A percentile compares a stretch with the other conserved stretches of the same genome.
Conservation (phyloP, 2,888 invertebrate genomes). For the Neoaliturus tenellus region DNA sequence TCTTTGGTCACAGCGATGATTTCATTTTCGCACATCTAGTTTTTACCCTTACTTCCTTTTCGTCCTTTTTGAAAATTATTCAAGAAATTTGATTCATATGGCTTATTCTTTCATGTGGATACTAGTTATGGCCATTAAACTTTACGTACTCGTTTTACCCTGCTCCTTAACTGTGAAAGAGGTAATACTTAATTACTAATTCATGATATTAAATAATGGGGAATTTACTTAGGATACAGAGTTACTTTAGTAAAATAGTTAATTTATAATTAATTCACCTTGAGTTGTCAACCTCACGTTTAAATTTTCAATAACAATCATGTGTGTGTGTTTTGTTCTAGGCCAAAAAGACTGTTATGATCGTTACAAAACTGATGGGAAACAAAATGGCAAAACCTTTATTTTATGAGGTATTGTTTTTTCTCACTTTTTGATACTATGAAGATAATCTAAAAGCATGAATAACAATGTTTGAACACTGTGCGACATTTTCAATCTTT, state of each 20-base stretch:
- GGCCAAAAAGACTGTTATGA: conserved; percentile 8
- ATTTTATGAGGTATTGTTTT: conserved; percentile 2
- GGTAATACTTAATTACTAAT: too few species aligned
- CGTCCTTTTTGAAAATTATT: not conserved
- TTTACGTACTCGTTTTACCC: not conserved
- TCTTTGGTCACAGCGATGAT: not conserved
- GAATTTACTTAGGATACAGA: too few species aligned
- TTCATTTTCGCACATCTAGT: conserved; percentile 2
- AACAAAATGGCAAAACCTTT: conserved; percentile 12
- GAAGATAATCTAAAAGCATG: too few species aligned
- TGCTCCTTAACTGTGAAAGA: not conserved
- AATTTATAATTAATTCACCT: too few species aligned
- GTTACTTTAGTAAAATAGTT: too few species aligned
- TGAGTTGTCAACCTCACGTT: too few species aligned
- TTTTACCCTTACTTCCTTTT: not conserved
- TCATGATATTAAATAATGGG: too few species aligned
- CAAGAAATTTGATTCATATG: not conserved
- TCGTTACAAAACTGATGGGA: conserved; percentile 39
- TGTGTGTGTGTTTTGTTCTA: too few species aligned
- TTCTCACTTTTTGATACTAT: too few species aligned
- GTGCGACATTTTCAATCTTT: too few species aligned
- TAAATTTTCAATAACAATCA: too few species aligned
- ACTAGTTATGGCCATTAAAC: not conserved
- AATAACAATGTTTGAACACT: too few species aligned
- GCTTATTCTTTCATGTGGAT: not conserved